Percentiles rank a stretch among this genome's conserved stretches.
Evolutionary conservation across 1,140 invertebrate species (phyloP).

Genomic region (Euschistus heros): DNA sequence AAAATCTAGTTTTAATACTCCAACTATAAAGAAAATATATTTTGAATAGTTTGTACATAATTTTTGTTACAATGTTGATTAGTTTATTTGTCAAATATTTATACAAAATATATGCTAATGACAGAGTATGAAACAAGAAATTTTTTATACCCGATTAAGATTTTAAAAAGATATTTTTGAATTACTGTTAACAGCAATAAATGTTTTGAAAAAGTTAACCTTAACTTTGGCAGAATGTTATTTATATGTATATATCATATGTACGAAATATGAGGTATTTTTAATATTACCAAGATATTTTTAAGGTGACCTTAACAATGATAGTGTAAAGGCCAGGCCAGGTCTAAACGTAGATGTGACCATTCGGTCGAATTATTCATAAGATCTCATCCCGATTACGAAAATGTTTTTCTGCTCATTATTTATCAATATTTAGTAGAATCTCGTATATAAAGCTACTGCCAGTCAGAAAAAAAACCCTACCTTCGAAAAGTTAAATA

Average conservation of each 20-base stretch:
- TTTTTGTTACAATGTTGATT: conserved; percentile 12
- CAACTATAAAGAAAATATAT: conserved; percentile 14
- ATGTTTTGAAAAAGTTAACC: background rate
- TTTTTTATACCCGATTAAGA: conserved; percentile 7
- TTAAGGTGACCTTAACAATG: background rate
- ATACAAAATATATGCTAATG: conserved; percentile 2
- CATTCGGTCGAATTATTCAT: background rate
- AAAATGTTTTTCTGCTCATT: background rate
- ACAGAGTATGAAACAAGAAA: conserved; percentile 7
- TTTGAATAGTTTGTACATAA: conserved; percentile 17
- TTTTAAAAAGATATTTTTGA: conserved; percentile 17
- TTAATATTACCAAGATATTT: conserved; percentile 17
- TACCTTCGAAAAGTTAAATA: no score
- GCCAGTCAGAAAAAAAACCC: no score
- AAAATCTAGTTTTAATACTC: conserved; percentile 11
- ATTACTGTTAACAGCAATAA: conserved; percentile 3
- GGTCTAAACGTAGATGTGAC: background rate
- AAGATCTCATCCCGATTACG: conserved; percentile 6
- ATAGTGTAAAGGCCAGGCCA: no score
- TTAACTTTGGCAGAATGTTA: conserved; percentile 9
- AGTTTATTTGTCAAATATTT: conserved; percentile 16
- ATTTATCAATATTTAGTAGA: no score
- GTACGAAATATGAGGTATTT: conserved; percentile 4
- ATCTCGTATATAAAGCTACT: no score
- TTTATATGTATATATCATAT: conserved; percentile 11